phyloP scores from a whole-genome alignment of 2,797 vertebrate genomes.

The Gymnopithys bicolor region DNA sequence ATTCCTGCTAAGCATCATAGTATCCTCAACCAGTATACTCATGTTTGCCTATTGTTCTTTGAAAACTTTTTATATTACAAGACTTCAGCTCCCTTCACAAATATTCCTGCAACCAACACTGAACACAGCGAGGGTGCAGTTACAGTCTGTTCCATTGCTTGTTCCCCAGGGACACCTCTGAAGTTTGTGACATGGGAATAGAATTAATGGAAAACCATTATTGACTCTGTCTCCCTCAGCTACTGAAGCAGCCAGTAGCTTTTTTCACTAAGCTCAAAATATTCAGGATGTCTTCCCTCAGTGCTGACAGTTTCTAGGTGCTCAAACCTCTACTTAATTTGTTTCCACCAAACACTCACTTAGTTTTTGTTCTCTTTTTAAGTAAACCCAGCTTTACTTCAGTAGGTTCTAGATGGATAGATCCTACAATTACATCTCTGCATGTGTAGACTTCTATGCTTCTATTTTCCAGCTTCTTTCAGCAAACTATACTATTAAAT shows the following conservation, averaged over 20 bases:
- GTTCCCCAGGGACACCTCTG: background rate
- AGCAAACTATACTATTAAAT: background rate
- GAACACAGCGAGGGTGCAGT: background rate
- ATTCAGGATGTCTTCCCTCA: background rate
- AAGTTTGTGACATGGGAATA: background rate
- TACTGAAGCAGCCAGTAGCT: background rate
- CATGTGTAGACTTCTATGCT: background rate
- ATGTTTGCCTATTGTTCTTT: background rate
- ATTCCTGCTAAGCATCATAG: background rate
- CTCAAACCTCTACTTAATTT: background rate
- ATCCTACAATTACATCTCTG: background rate
- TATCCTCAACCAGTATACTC: background rate
- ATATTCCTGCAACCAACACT: background rate
- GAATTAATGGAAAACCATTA: background rate
- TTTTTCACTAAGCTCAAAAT: background rate
- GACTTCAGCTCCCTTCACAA: background rate
- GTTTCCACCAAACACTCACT: background rate
- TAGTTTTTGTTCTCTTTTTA: background rate
- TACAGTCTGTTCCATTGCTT: background rate
- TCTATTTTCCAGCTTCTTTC: background rate
- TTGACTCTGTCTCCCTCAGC: background rate
- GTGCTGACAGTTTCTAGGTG: background rate
- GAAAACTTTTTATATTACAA: background rate
- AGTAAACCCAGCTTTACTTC: background rate
- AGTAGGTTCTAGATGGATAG: background rate